Base-by-base conservation (phyloP, 2,113 vertebrate genomes). In the Mesitornis unicolor region DNA sequence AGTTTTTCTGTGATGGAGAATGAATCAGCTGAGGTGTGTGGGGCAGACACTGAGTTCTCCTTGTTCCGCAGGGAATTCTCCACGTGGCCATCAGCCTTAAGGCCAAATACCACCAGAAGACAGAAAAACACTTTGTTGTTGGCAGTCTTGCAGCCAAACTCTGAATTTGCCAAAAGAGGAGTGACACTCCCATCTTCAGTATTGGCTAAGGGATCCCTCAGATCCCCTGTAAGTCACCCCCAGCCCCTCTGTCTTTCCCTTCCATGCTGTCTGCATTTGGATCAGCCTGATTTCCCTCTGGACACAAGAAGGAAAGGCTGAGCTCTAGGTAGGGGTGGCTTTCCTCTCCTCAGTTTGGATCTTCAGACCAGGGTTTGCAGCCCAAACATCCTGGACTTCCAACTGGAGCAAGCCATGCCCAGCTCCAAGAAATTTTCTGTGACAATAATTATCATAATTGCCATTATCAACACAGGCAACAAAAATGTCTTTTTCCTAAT, bases 191-290 rank as follows among this genome's bases (percentile, higher is more conserved):
- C n/a, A n/a, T n/a, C n/a, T n/a, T n/a, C n/a, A n/a, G n/a, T n/a
- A n/a, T n/a, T n/a, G n/a, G n/a, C n/a, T n/a, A n/a, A n/a, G n/a
- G n/a, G n/a, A n/a, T n/a, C n/a, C 31, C 29, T 42, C 75, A 26
- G 11, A 26, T 35, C 10, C 31, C 25, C 31, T 47, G 16, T 13
- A 45, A 70, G 20, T 14, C 3, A 29, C 20, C 9, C 12, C n/a
- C 13, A 18, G 28, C 9, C 7, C 38, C 53, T 26, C 31, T 25
- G 3, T 42, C 45, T 29, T 65, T 17, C 60, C 22, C 22, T 68
- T 31, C 33, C 40, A 33, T 6, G 14, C 7, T 2, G 0, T 16
- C 61, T 21, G 29, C 24, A 2, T 50, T 57, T 1, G 1, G 11
- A 51, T 53, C 51, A 40, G 16, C 50, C 65, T 2, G 0, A 24